Evolutionary conservation across 35 echinoderm and acorn worm species (phyloP), one percentile per base, ranked within the genome.

Genomic region (Lytechinus pictus): DNA sequence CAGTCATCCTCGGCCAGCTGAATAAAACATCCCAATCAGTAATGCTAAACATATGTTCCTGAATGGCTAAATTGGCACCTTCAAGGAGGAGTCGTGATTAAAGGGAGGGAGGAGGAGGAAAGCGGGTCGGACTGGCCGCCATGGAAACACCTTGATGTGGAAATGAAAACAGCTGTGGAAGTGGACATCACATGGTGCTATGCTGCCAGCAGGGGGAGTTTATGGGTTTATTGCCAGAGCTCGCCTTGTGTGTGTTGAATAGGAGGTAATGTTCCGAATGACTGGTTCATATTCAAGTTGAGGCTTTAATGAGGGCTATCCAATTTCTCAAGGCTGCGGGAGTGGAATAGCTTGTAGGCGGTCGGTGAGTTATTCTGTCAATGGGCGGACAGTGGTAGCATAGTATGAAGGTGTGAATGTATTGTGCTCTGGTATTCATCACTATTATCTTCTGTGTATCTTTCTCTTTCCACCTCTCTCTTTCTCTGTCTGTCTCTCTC

Each of bases 261-360:
- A 79, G 24, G 66, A n/a, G 19, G 19, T 24, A 79, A 79, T 79
- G 66, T 79, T 79, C 66, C 66, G 14, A 79, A 79, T 79, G 66
- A 79, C 66, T 79, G 66, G 66, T 79, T 79, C 66, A 79, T 79
- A 79, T 79, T 79, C 66, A 79, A 79, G 66, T 79, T 24, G 16
- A 79, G 66, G 19, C 66, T 79, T 24, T 79, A 79, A 79, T 24
- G 66, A 79, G 66, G 19, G 9, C 19, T 79, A 79, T 79, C 66
- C 66, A 79, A 79, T 79, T 79, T 79, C 66, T 58, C 66, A 79
- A 79, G 66, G 66, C 66, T 79, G 14, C 0, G 66, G 14, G 19
- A 44, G 33, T 1, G 19, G 66, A 79, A 79, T 79, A 79, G 14
- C 66, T 19, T 79, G 66, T 79, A 14, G 14, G 66, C n/a, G 66